A percentile compares a stretch with the other conserved stretches of the same genome.
Evolutionary conservation across 2,113 vertebrate species (phyloP).

Genomic region (Clarias magur): DNA sequence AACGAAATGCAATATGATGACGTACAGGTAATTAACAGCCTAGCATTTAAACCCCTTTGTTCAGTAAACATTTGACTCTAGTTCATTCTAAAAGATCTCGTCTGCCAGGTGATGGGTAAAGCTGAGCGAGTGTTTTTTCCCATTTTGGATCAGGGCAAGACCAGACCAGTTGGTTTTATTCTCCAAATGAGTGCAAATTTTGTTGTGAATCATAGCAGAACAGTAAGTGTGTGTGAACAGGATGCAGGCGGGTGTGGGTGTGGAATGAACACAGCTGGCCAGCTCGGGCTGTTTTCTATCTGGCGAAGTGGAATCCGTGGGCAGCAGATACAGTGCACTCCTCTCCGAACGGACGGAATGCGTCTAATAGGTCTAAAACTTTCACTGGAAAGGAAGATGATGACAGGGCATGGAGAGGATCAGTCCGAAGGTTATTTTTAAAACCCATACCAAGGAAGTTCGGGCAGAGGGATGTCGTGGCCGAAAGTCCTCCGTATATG

Average conservation of each 20-base stretch:
- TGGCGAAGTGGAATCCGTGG: constrained; percentile 14
- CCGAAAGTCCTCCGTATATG: constrained; percentile 12
- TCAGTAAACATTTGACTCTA: no score
- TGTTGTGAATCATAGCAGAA: constrained; percentile 6
- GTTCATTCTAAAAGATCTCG: not conserved
- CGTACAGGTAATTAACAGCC: no score
- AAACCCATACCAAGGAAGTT: constrained; percentile 46
- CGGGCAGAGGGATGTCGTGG: not conserved
- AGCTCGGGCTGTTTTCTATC: constrained; percentile 43
- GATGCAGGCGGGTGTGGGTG: constrained; percentile 32
- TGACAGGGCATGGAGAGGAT: constrained; percentile 52
- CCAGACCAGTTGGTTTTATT: constrained; percentile 5
- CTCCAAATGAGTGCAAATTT: constrained; percentile 22
- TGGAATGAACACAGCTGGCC: constrained; percentile 24
- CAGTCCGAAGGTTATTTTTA: constrained; percentile 52
- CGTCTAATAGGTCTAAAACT: constrained; percentile 63
- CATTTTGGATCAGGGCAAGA: not conserved
- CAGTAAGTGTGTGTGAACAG: constrained; percentile 45
- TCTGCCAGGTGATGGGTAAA: not conserved
- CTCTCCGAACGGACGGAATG: constrained; percentile 55
- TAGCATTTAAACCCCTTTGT: no score
- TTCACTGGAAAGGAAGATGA: constrained; percentile 62
- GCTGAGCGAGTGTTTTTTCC: not conserved
- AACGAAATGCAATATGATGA: no score
- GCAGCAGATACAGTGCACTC: not conserved